A percentile compares a stretch with the other conserved stretches of the same genome.
Evolutionary conservation across 30 jellyfish, hydroid and myxozoan genomes (phyloP).

Genomic region (Nemopilema nomurai): DNA sequence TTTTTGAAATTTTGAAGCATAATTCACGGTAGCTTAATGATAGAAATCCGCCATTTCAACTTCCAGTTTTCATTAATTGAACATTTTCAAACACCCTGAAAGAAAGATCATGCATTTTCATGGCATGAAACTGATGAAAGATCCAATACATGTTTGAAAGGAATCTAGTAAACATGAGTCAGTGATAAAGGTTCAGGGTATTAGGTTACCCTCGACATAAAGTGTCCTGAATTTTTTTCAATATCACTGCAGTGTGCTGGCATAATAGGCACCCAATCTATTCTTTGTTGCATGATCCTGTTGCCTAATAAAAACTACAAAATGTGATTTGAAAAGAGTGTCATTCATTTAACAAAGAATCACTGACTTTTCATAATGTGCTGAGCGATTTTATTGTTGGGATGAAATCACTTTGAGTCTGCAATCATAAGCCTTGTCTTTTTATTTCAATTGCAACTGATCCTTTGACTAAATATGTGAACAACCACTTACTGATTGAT

Average conservation of each 20-base stretch:
- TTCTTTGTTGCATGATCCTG: neutral
- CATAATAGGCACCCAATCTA: neutral
- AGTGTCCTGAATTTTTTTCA: neutral
- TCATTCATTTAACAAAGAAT: constrained; percentile 26
- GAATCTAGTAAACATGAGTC: too few species aligned
- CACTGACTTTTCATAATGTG: constrained; percentile 13
- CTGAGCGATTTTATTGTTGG: constrained; percentile 10
- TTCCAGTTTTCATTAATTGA: too few species aligned
- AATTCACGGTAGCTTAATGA: too few species aligned
- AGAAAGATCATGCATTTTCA: too few species aligned
- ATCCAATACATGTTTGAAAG: too few species aligned
- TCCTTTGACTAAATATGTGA: constrained; percentile 28
- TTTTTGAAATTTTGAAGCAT: too few species aligned
- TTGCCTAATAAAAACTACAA: neutral
- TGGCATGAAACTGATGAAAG: too few species aligned
- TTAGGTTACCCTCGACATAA: neutral
- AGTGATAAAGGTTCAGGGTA: too few species aligned
- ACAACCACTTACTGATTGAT: constrained; percentile 41
- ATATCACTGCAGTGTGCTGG: neutral
- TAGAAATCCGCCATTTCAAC: too few species aligned
- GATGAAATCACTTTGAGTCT: constrained; percentile 28
- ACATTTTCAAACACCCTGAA: too few species aligned
- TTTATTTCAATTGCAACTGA: constrained; percentile 40
- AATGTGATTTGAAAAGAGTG: neutral
- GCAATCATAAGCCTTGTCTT: constrained; percentile 4